These are phyloP conservation scores for Euschistus heros DNA, from an alignment of 1,140 invertebrate genomes.

Conservation along the genomic window DNA sequence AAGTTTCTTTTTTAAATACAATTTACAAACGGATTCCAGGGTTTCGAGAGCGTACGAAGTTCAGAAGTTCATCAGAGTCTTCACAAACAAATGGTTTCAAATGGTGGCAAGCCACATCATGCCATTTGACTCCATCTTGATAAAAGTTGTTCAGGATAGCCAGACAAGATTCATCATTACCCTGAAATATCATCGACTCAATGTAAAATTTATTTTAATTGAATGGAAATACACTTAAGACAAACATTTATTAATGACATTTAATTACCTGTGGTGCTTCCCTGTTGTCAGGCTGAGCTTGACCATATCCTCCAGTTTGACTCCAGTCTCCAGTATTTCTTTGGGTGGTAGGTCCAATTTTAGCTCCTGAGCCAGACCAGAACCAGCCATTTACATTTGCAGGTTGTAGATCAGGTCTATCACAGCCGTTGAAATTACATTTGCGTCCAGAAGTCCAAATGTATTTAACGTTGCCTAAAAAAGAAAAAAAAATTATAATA, in stretches of 20 bases:
- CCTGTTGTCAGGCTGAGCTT: conserved; percentile 77
- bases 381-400: conserved; percentile 86
- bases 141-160: conserved; percentile 87
- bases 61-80: conserved; percentile 82
- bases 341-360: conserved; percentile 77
- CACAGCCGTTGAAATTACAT: conserved; percentile 84
- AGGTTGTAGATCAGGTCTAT: conserved; percentile 73
- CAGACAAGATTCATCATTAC: conserved; percentile 80
- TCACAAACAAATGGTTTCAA: conserved; percentile 87
- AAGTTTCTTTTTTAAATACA: not conserved
- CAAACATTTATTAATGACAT: not conserved
- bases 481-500: not conserved
- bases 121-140: conserved; percentile 84
- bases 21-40: conserved; percentile 67
- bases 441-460: conserved; percentile 87
- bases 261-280: conserved; percentile 67
- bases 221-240: no score
- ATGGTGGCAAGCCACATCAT: conserved; percentile 84
- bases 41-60: conserved; percentile 77
- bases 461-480: conserved; percentile 49
- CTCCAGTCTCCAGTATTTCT: conserved; percentile 82
- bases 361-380: conserved; percentile 82
- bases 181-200: conserved; percentile 43
- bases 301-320: conserved; percentile 69
- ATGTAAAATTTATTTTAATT: no score